phyloP scores from a whole-genome alignment of 2,888 invertebrate species.

The Phyllotreta striolata region DNA sequence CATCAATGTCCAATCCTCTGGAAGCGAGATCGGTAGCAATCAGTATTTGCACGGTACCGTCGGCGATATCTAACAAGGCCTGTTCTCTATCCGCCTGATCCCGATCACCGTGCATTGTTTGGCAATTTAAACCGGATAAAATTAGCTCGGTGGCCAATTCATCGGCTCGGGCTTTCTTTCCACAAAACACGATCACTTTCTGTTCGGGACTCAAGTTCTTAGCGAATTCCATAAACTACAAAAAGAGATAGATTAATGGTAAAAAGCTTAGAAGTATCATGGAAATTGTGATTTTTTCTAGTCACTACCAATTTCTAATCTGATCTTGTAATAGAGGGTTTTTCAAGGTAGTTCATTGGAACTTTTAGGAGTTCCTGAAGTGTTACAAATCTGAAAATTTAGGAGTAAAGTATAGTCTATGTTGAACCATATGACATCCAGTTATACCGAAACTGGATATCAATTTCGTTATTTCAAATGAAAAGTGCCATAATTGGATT shows the following conservation, averaged over 20 bases:
- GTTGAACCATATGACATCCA: too few relatives aligned
- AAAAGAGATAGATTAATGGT: slow-evolving; percentile 39
- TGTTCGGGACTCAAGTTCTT: slow-evolving; percentile 74
- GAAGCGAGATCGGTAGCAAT: slow-evolving; percentile 96
- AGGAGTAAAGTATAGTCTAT: too few relatives aligned
- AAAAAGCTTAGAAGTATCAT: too few relatives aligned
- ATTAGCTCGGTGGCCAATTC: slow-evolving; percentile 83
- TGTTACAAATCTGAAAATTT: too few relatives aligned
- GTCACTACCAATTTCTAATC: too few relatives aligned
- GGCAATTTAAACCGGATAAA: slow-evolving; percentile 72
- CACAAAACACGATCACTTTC: slow-evolving; percentile 91
- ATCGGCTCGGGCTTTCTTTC: slow-evolving; percentile 84
- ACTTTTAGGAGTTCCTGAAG: background rate
- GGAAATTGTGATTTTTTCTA: too few relatives aligned
- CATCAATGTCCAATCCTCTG: slow-evolving; percentile 90
- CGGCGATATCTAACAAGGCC: slow-evolving; percentile 84
- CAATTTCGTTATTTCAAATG: too few relatives aligned
- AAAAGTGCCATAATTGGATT: too few relatives aligned
- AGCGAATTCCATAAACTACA: slow-evolving; percentile 74
- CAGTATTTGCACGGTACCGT: slow-evolving; percentile 80
- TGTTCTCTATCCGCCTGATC: slow-evolving; percentile 79
- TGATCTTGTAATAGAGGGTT: too few relatives aligned
- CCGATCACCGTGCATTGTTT: slow-evolving; percentile 89
- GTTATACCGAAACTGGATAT: too few relatives aligned
- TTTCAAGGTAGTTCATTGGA: too few relatives aligned